Evolutionary conservation across 2,888 invertebrate genomes (phyloP), one percentile per base, ranked within the genome.

Genomic region (Papilio protenor): DNA sequence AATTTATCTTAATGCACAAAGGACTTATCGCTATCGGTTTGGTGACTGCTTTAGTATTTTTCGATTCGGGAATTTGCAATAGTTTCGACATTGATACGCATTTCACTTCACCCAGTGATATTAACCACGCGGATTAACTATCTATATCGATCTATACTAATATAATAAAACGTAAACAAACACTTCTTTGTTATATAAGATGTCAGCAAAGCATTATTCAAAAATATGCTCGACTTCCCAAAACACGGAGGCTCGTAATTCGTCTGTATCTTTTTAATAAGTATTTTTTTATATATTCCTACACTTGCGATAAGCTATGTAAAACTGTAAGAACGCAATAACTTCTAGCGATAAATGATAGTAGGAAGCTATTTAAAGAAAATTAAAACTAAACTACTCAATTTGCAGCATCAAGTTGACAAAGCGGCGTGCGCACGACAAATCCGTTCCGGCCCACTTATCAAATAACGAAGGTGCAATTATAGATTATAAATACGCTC

Each of bases 401-500:
- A n/a, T 72, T 49, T 5, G 11, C 27, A 49, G 18, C 18, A 33
- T 12, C 27, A 55, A 52, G 16, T 45, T 33, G 70, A 69, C 69
- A 69, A 69, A 47, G 59, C 73, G 66, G n/a, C 49, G 75, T 49
- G 75, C 61, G 74, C 74, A 70, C 71, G 77, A 78, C 75, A 75
- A 74, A 71, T 76, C 61, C 52, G 77, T 71, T 77, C 75, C 71
- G 71, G 71, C 74, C 77, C 70, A 77, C 57, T 75, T 59, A 74
- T 74, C 77, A 61, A 77, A 77, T 70, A 70, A 59, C 61, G 74
- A 71, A 74, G 75, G 74, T 59, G 71, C 75, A 76, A 75, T 75
- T 76, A 78, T 75, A 75, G 75, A 73, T 76, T 78, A 78, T 73
- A 72, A 78, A 78, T 75, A 66, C 78, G 66, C 45, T 64, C 75